These are phyloP conservation scores for Percina caprodes DNA, from an alignment of 2,113 vertebrate species.

Conservation along the genomic window DNA sequence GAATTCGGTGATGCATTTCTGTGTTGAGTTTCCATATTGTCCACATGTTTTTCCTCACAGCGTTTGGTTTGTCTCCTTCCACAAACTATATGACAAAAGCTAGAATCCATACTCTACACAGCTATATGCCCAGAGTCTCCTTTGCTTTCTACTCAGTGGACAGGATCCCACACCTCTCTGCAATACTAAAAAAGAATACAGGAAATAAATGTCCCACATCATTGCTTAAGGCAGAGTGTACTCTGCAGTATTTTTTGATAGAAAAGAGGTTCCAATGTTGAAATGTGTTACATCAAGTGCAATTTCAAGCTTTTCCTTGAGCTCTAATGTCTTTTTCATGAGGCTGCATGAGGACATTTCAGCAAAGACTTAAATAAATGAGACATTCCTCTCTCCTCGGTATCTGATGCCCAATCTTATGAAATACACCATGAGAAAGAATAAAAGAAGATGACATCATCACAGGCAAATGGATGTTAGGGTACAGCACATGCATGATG, in stretches of 20 bases:
- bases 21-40: background rate
- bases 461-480: constrained; percentile 29
- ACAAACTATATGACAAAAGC: background rate
- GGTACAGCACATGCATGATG: constrained; percentile 37
- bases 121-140: no score
- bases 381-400: constrained; percentile 7
- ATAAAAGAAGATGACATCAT: constrained; percentile 55
- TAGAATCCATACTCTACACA: no score
- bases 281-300: constrained; percentile 32
- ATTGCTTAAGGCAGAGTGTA: background rate
- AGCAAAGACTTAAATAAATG: constrained; percentile 35
- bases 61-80: background rate
- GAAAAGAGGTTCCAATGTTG: constrained; percentile 18
- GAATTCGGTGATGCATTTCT: background rate
- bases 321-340: constrained; percentile 45
- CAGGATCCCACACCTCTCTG: background rate
- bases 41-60: background rate
- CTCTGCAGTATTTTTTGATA: background rate
- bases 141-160: background rate
- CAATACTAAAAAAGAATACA: background rate
- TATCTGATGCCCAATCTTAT: constrained; percentile 29
- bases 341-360: constrained; percentile 14
- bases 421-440: constrained; percentile 25
- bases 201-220: background rate
- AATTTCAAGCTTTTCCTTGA: constrained; percentile 35